Evolutionary conservation across 1,140 invertebrate species (phyloP).

Genomic region (Drosophila ironensis): DNA sequence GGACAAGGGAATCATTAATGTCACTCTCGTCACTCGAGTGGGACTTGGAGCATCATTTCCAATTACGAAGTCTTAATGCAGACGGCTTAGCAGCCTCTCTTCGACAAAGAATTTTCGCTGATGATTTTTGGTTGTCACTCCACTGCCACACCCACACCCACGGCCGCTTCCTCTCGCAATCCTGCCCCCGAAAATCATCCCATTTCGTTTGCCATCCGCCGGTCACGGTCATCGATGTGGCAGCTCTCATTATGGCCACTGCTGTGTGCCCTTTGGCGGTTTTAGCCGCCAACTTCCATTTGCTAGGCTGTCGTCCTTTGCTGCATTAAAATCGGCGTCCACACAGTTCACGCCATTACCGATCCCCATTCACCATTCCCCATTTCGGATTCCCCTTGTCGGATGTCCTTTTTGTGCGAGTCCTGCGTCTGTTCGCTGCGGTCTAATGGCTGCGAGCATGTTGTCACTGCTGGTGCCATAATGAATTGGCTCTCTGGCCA

Average conservation of each 20-base stretch:
- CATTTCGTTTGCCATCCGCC: background rate
- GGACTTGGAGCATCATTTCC: conserved; percentile 71
- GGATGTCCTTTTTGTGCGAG: conserved; percentile 3
- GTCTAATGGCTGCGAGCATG: conserved; percentile 35
- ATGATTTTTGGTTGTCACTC: conserved; percentile 40
- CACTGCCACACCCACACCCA: background rate
- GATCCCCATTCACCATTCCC: conserved; percentile 20
- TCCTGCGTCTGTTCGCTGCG: conserved; percentile 7
- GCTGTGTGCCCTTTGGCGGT: conserved; percentile 26
- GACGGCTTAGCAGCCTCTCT: conserved; percentile 26
- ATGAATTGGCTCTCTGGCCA: conserved; percentile 27
- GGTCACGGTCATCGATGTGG: conserved; percentile 56
- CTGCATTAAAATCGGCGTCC: conserved; percentile 56
- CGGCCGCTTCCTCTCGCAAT: background rate
- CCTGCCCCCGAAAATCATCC: conserved; percentile 13
- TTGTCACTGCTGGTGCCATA: conserved; percentile 23
- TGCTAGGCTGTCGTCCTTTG: conserved; percentile 37
- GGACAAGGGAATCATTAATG: conserved; percentile 58
- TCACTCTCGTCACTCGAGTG: conserved; percentile 50
- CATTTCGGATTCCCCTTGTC: conserved; percentile 18
- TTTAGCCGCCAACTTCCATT: conserved; percentile 57
- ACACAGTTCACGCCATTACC: conserved; percentile 22
- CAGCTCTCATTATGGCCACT: conserved; percentile 47
- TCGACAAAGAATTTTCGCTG: conserved; percentile 20
- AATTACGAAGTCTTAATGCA: conserved; percentile 48